Conservation (phyloP, 2,888 invertebrate species). For the Cheilosia pagana region DNA sequence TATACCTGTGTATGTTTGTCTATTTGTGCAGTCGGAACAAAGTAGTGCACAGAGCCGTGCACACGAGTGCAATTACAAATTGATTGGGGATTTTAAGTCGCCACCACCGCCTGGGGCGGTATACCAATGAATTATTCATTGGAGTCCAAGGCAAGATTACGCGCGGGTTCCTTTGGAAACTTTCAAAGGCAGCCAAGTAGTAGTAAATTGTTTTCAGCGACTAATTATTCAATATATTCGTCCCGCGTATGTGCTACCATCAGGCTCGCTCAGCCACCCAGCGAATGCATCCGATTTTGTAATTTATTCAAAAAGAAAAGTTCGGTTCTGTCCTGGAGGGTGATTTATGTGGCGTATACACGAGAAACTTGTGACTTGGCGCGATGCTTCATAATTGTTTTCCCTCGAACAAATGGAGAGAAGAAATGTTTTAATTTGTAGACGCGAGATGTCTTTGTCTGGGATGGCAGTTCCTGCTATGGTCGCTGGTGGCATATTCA, state of each 20-base stretch:
- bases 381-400: constrained; percentile 41
- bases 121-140: constrained; percentile 69
- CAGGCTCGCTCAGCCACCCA: constrained; percentile 16
- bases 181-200: constrained; percentile 65
- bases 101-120: constrained; percentile 57
- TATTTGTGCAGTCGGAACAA: constrained; percentile 18
- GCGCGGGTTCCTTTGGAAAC: constrained; percentile 55
- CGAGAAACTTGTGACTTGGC: constrained; percentile 5
- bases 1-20: constrained; percentile 15
- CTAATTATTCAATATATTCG: constrained; percentile 71
- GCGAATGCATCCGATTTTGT: constrained; percentile 62
- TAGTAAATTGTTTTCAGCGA: constrained; percentile 73
- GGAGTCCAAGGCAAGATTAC: constrained; percentile 53
- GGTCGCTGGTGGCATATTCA: background rate
- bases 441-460: constrained; percentile 11
- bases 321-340: constrained; percentile 50
- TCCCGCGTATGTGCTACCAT: background rate
- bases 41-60: background rate
- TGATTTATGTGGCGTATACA: constrained; percentile 56
- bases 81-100: constrained; percentile 69
- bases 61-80: constrained; percentile 69
- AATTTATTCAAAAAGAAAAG: constrained; percentile 73
- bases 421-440: constrained; percentile 24
- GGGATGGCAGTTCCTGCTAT: background rate
- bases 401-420: constrained; percentile 1